phyloP scores from a whole-genome alignment of 2,888 invertebrate genomes.

The Nemurella pictetii region DNA sequence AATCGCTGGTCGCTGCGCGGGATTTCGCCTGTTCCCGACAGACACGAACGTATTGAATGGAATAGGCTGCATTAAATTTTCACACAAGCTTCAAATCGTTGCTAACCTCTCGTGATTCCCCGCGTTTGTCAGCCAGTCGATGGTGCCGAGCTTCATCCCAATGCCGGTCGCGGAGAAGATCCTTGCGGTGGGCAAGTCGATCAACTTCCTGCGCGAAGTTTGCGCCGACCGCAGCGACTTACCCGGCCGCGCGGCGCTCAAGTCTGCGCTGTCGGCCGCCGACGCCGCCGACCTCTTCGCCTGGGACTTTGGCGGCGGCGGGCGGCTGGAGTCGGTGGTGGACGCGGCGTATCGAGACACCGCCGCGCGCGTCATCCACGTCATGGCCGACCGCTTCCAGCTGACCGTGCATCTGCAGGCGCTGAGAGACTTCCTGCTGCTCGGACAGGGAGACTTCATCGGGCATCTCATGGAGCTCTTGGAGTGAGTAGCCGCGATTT shows the following conservation, averaged over 20 bases:
- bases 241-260: slow-evolving; percentile 61
- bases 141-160: slow-evolving; percentile 91
- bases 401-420: slow-evolving; percentile 89
- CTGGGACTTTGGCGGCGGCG: slow-evolving; percentile 70
- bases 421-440: slow-evolving; percentile 83
- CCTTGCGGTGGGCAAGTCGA: slow-evolving; percentile 91
- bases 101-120: no score
- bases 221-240: slow-evolving; percentile 80
- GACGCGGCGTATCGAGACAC: slow-evolving; percentile 85
- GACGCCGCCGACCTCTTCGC: slow-evolving; percentile 61
- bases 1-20: background rate
- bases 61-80: no score
- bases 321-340: slow-evolving; percentile 78
- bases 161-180: slow-evolving; percentile 86
- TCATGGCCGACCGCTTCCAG: slow-evolving; percentile 84
- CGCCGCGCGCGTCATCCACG: slow-evolving; percentile 81
- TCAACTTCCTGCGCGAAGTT: slow-evolving; percentile 90
- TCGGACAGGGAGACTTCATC: slow-evolving; percentile 96
- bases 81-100: no score
- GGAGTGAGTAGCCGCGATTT: slow-evolving; percentile 77
- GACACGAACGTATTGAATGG: no score
- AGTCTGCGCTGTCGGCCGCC: slow-evolving; percentile 59
- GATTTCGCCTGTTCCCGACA: background rate
- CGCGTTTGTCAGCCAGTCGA: slow-evolving; percentile 79
- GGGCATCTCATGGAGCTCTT: slow-evolving; percentile 89